Conservation (phyloP, 1,140 invertebrate species). For the Aethina tumida region DNA sequence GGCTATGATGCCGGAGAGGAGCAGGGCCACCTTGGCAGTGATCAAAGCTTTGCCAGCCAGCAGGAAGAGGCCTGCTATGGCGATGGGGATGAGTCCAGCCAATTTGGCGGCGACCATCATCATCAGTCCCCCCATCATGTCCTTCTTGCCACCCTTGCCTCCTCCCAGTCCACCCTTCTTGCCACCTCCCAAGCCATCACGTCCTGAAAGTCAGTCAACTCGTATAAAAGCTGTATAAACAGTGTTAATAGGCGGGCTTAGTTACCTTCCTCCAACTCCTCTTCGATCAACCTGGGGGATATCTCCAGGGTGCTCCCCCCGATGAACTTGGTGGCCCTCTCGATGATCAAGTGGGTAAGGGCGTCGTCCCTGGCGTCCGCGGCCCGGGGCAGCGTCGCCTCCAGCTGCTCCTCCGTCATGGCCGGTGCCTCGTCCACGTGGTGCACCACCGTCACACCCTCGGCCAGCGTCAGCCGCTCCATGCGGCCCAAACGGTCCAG, state of each 20-base stretch:
- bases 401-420: constrained; percentile 51
- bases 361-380: constrained; percentile 50
- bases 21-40: constrained; percentile 63
- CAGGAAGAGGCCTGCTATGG: constrained; percentile 60
- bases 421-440: constrained; percentile 33
- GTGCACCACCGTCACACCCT: constrained; percentile 53
- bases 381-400: constrained; percentile 50
- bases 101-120: constrained; percentile 65
- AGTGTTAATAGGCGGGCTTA: neutral
- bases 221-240: constrained; percentile 7
- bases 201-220: neutral
- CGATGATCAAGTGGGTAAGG: constrained; percentile 56
- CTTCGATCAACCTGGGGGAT: constrained; percentile 63
- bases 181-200: constrained; percentile 15
- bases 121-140: constrained; percentile 73
- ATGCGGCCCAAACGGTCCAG: constrained; percentile 58
- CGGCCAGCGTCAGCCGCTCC: constrained; percentile 51
- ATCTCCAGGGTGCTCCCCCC: constrained; percentile 64
- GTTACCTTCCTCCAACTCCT: constrained; percentile 46
- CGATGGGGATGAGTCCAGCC: constrained; percentile 59
- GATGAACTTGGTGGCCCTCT: constrained; percentile 56
- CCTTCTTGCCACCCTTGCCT: constrained; percentile 28
- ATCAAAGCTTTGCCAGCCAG: constrained; percentile 66
- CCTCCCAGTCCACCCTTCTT: constrained; percentile 10
- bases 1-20: constrained; percentile 63